Evolutionary conservation across 2,113 vertebrate genomes (phyloP).

Genomic region (Nyctibius bracteatus): DNA sequence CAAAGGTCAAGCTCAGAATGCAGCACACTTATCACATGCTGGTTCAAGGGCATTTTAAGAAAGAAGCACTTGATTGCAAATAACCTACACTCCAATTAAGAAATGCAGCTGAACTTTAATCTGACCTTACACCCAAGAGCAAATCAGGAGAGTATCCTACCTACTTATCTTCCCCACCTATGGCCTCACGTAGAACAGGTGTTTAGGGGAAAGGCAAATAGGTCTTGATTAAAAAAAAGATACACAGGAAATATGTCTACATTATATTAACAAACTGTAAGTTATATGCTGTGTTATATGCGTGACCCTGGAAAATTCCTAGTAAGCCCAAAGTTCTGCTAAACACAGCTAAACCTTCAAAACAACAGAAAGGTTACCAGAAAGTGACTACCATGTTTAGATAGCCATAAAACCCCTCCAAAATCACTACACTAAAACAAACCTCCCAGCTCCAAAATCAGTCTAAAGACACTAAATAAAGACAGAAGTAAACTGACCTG

Average conservation of each 20-base stretch:
- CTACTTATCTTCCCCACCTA: background rate
- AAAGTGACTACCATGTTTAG: background rate
- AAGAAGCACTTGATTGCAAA: background rate
- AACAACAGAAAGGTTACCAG: background rate
- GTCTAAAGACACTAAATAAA: background rate
- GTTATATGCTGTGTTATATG: background rate
- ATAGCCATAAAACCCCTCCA: background rate
- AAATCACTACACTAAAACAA: background rate
- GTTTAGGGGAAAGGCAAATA: background rate
- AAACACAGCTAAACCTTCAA: background rate
- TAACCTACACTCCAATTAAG: background rate
- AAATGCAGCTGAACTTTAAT: background rate
- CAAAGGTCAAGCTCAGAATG: background rate
- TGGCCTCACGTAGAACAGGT: background rate
- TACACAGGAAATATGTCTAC: fast-evolving
- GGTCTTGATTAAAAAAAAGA: background rate
- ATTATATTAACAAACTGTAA: background rate
- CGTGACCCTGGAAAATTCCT: background rate
- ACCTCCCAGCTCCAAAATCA: background rate
- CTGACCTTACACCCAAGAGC: background rate
- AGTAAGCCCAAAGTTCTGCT: background rate
- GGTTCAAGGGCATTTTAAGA: background rate
- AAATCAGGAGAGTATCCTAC: background rate
- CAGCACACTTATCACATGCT: background rate
- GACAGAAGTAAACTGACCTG: background rate